Base-by-base conservation (phyloP, 2,888 invertebrate species). In the Camponotus fellah region DNA sequence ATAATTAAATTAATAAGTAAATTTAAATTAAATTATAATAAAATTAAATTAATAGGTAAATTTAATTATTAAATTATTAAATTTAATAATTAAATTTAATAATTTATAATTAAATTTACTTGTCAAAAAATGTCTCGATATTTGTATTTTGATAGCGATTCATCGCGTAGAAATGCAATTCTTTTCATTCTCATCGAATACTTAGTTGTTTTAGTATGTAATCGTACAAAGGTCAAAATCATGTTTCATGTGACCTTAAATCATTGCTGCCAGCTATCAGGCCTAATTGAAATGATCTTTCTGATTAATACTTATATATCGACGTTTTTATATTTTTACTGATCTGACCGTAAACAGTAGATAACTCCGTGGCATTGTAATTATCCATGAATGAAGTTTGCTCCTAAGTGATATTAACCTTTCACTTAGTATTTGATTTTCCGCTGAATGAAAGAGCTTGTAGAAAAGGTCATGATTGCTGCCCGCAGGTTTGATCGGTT, bases 391-490 rank as follows among this genome's bases (percentile, higher is more conserved):
- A 90, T 90, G 90, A 85, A 90, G 66, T 76, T 71, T 43, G 80
- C 82, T 82, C 86, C 85, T 82, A 79, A 8, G 49, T 72, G 71
- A 58, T 34, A 12, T n/a, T 81, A 79, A 83, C 88, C 90, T 90
- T 90, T 90, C 87, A 83, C 85, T 85, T 81, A 85, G 85, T 88
- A 86, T 90, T 85, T 84, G 84, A 49, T 85, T 86, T 84, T 86
- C 66, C 53, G 8, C 56, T 90, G 85, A 90, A 90, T 87, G 85
- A 90, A 86, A 79, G 84, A 80, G 77, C 82, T 77, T 75, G 58
- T 46, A 66, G 89, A 85, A 90, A 90, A 90, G 84, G 84, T 90
- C 88, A 85, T 80, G 83, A 90, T 87, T 82, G 76, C 46, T 32
- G 68, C 53, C 75, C 26, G 62, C 49, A 84, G 85, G 84, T 87